phyloP scores from a whole-genome alignment of 2,113 vertebrate species.

The Grus americana region DNA sequence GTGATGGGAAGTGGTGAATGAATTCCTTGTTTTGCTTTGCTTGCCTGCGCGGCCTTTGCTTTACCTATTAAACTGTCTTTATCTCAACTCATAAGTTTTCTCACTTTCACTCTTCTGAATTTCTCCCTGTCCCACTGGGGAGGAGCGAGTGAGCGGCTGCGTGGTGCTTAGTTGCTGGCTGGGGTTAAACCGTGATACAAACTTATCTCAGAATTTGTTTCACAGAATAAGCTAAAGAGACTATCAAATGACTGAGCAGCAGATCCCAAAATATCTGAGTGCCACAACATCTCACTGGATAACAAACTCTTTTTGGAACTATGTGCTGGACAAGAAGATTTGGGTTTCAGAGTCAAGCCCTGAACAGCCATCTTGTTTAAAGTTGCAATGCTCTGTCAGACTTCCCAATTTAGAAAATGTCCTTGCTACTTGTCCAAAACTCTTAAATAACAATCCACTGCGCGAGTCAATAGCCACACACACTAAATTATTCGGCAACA shows the following conservation, averaged over 20 bases:
- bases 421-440: not conserved
- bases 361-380: no score
- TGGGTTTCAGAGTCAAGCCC: not conserved
- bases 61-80: no score
- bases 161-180: no score
- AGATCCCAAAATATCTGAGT: not conserved
- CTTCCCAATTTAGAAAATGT: fast-evolving
- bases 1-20: no score
- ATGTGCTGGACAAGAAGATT: fast-evolving
- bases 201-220: not conserved
- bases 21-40: no score
- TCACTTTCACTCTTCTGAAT: no score
- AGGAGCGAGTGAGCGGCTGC: no score
- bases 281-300: not conserved
- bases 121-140: no score
- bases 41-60: no score
- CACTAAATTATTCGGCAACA: fast-evolving
- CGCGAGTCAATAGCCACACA: fast-evolving
- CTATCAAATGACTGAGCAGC: not conserved
- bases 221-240: not conserved
- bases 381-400: no score
- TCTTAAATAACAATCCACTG: fast-evolving
- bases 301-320: not conserved
- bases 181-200: no score
- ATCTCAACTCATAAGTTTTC: no score